Percentiles rank a stretch among this genome's conserved stretches.
These are phyloP conservation scores for Australoheros facetus DNA, from an alignment of 2,797 vertebrate genomes.

Conservation along the genomic window DNA sequence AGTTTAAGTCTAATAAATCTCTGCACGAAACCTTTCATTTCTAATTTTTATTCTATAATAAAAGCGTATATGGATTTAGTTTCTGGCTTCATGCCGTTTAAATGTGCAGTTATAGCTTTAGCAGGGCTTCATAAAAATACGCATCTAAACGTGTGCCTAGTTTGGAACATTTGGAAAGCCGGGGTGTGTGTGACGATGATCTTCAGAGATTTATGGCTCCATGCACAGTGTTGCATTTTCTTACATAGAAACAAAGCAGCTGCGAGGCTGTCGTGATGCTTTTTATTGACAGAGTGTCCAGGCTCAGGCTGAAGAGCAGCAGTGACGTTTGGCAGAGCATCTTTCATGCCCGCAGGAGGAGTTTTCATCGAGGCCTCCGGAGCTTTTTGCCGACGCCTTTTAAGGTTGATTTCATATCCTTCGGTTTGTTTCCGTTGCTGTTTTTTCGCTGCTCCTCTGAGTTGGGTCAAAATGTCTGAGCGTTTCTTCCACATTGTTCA, in stretches of 20 bases:
- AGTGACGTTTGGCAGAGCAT: slow-evolving; percentile 36
- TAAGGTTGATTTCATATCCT: slow-evolving; percentile 15
- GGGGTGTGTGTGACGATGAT: slow-evolving; percentile 24
- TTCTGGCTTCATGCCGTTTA: slow-evolving; percentile 9
- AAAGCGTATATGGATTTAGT: slow-evolving; percentile 13
- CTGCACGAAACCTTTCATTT: slow-evolving; percentile 11
- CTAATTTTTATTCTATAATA: slow-evolving; percentile 13
- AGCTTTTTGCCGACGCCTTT: not conserved
- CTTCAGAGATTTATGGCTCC: slow-evolving; percentile 51
- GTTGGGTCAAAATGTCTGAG: slow-evolving; percentile 8
- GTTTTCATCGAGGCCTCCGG: slow-evolving; percentile 28
- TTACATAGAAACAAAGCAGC: slow-evolving; percentile 67
- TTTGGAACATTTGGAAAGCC: slow-evolving; percentile 44
- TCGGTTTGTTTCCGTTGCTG: slow-evolving; percentile 23
- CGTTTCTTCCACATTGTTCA: slow-evolving; percentile 4
- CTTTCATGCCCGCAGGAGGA: slow-evolving; percentile 19
- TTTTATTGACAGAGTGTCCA: slow-evolving; percentile 44
- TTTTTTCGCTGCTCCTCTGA: slow-evolving; percentile 35
- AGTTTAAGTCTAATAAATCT: slow-evolving; percentile 18
- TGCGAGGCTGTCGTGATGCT: slow-evolving; percentile 41
- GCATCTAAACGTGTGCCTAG: not conserved
- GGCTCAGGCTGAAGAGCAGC: slow-evolving; percentile 54
- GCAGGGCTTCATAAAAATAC: not conserved
- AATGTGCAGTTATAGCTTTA: slow-evolving; percentile 8
- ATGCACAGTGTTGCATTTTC: slow-evolving; percentile 57